phyloP scores from a whole-genome alignment of 2,888 invertebrate genomes.

The Acronicta psi region DNA sequence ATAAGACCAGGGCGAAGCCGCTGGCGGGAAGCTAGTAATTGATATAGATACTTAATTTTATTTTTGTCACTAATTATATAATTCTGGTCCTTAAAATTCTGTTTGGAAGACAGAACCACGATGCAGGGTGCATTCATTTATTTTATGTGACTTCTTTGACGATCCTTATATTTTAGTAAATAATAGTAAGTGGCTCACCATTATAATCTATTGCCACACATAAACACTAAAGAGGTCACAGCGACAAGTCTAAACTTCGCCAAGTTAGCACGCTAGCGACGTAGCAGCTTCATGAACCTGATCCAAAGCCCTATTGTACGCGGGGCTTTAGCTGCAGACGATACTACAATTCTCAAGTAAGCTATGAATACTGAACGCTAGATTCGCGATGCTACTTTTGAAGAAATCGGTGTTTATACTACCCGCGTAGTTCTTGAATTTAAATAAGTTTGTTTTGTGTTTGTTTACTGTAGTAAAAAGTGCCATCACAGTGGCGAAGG shows the following conservation, averaged over 20 bases:
- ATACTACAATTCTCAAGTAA: constrained; percentile 25
- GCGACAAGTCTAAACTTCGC: constrained; percentile 9
- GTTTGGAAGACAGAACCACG: too few species aligned
- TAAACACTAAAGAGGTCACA: constrained; percentile 5
- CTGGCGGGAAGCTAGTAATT: too few species aligned
- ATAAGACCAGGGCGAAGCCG: too few species aligned
- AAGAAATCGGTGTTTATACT: constrained; percentile 17
- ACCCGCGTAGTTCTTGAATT: constrained; percentile 9
- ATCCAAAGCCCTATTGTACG: constrained; percentile 22
- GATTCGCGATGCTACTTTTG: constrained; percentile 16
- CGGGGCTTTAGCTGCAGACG: constrained; percentile 5
- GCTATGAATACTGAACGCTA: constrained; percentile 43
- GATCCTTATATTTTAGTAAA: neutral
- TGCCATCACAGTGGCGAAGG: too few species aligned
- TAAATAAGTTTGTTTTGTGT: constrained; percentile 3
- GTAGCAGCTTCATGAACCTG: constrained; percentile 14
- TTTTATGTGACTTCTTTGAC: too few species aligned
- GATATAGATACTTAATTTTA: too few species aligned
- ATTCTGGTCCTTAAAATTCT: too few species aligned
- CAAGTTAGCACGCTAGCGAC: constrained; percentile 13
- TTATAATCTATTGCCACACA: neutral
- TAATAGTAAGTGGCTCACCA: neutral
- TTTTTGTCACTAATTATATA: too few species aligned
- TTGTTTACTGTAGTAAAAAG: too few species aligned
- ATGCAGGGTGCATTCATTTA: too few species aligned